These are phyloP conservation scores for Sorex fumeus DNA, from an alignment of 2,113 vertebrate genomes.

Conservation along the genomic window DNA sequence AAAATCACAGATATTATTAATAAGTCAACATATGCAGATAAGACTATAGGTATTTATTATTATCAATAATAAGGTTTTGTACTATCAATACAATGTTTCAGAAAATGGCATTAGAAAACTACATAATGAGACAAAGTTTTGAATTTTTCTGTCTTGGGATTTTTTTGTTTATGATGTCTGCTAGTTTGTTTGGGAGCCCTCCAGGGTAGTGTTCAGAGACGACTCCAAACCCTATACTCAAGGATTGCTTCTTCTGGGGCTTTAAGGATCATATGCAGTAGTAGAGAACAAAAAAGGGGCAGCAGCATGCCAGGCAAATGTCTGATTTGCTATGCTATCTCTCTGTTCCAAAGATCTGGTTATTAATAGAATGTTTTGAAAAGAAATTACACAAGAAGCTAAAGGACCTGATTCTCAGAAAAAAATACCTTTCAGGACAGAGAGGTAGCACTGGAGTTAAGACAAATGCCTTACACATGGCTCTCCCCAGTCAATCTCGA, in stretches of 20 bases:
- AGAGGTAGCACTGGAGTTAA: no score
- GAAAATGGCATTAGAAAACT: constrained; percentile 26
- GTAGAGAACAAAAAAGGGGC: no score
- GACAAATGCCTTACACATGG: no score
- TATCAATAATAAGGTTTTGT: constrained; percentile 58
- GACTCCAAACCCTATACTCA: no score
- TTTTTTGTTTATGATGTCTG: no score
- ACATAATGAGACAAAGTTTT: constrained; percentile 20
- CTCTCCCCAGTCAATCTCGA: no score
- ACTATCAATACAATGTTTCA: not conserved
- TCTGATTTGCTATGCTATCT: no score
- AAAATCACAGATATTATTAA: constrained; percentile 50
- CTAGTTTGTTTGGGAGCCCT: no score
- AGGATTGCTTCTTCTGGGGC: no score
- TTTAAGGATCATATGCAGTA: no score
- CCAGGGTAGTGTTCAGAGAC: no score
- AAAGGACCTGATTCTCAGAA: constrained; percentile 56
- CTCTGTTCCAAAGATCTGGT: not conserved
- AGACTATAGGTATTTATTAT: constrained; percentile 57
- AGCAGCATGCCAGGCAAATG: no score
- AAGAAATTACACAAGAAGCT: not conserved
- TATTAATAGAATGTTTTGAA: constrained; percentile 24
- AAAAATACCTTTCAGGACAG: not conserved
- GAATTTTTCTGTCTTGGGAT: not conserved
- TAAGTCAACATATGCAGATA: constrained; percentile 21